These are phyloP conservation scores for Unio delphinus DNA, from an alignment of 2,888 invertebrate genomes.

Conservation along the genomic window DNA sequence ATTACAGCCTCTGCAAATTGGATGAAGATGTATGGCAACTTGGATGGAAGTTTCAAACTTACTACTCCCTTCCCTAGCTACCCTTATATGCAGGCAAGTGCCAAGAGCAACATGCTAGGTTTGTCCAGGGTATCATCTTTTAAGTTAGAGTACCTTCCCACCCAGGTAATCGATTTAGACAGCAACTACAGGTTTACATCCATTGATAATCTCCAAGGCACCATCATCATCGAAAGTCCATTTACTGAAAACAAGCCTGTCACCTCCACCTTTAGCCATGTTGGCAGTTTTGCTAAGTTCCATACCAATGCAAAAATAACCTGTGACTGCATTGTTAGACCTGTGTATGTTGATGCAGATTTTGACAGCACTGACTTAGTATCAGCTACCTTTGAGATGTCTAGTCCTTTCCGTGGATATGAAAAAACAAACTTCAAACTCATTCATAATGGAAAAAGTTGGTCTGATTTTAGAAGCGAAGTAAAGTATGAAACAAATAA, in stretches of 20 bases:
- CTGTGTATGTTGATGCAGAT: no score
- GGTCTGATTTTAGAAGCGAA: constrained; percentile 32
- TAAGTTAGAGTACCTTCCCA: constrained; percentile 43
- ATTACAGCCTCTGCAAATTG: constrained; percentile 26
- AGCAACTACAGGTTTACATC: constrained; percentile 31
- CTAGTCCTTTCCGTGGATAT: constrained; percentile 43
- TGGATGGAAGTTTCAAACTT: constrained; percentile 29
- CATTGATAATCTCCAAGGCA: constrained; percentile 34
- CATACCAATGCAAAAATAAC: constrained; percentile 34
- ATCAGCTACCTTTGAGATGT: no score
- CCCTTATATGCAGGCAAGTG: constrained; percentile 37
- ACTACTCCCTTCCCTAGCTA: constrained; percentile 38
- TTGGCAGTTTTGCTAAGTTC: constrained; percentile 33
- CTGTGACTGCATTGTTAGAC: constrained; percentile 24
- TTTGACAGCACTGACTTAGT: no score
- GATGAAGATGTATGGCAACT: constrained; percentile 24
- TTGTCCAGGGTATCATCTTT: constrained; percentile 24
- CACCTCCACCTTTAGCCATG: constrained; percentile 31
- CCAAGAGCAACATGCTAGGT: constrained; percentile 30
- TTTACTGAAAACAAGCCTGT: constrained; percentile 32
- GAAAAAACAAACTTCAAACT: constrained; percentile 31
- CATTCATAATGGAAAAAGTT: constrained; percentile 22
- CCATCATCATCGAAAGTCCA: constrained; percentile 34
- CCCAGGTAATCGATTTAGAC: constrained; percentile 35
- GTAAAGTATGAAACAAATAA: constrained; percentile 39